A percentile compares a stretch with the other conserved stretches of the same genome.
Conservation (phyloP, 64 coral and sea anemone species). For the Montipora foliosa region DNA sequence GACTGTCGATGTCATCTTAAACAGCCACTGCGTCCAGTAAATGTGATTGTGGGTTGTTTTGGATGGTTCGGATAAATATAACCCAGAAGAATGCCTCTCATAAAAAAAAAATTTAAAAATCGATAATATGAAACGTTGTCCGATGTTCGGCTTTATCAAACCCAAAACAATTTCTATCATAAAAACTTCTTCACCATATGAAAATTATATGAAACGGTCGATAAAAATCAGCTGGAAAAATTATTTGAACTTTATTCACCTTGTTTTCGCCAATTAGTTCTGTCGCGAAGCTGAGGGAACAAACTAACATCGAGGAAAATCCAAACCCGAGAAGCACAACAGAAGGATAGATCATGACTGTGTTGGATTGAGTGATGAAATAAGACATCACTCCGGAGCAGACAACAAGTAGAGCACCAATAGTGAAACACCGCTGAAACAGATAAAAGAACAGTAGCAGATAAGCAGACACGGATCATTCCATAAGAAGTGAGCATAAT, state of each 20-base stretch:
- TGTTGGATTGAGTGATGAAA: background rate
- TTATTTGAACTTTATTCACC: background rate
- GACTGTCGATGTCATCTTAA: too few relatives aligned
- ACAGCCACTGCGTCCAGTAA: too few relatives aligned
- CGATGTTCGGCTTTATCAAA: too few relatives aligned
- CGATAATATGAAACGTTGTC: too few relatives aligned
- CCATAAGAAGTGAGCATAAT: background rate
- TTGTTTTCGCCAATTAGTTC: constrained; percentile 23
- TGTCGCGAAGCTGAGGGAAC: background rate
- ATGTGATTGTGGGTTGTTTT: too few relatives aligned
- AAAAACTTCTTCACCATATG: too few relatives aligned
- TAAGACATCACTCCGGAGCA: background rate
- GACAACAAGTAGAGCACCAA: background rate
- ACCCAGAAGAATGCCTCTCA: too few relatives aligned
- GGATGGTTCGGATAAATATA: too few relatives aligned
- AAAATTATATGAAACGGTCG: too few relatives aligned
- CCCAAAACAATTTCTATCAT: too few relatives aligned
- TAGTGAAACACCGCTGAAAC: background rate
- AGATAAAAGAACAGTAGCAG: background rate
- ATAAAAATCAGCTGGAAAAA: background rate
- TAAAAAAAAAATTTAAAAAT: too few relatives aligned
- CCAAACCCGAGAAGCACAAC: background rate
- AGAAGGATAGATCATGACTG: background rate
- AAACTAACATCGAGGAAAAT: constrained; percentile 1
- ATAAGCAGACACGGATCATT: too few relatives aligned